Base-by-base conservation (phyloP, 2,888 invertebrate species). In the Odontothrips loti region DNA sequence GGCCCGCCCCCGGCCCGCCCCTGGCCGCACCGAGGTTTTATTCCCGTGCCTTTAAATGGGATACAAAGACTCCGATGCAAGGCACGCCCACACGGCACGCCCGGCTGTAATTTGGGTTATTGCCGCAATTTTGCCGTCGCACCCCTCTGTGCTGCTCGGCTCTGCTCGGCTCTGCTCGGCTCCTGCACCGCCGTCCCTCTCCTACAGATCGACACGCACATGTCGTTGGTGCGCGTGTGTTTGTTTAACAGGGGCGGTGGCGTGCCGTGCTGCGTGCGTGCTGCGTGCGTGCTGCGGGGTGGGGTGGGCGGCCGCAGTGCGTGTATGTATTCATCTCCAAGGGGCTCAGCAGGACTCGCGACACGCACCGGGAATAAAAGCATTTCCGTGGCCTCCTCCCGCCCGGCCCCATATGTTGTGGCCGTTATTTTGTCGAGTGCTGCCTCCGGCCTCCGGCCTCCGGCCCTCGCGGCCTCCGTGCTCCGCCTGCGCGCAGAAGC, bases 101-200 rank as follows among this genome's bases (percentile, higher is more conserved):
- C 58, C n/a, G 58, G 15, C 51, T 58, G 68, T 75, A 75, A 75
- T 75, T 75, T 75, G 68, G 68, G 68, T 75, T 75, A 75, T 75
- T 75, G 68, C 68, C 27, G 68, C 68, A 75, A 75, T 75, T 75
- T 75, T 75, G 23, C 68, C 27, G 23, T 27, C 27, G 17, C 58
- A 20, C 20, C 68, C 68, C 23, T 75, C 68, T 23, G 51, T 51
- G 12, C 51, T 10, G 51, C 15, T 10, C 51, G 15, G 20, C 51
- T 51, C 15, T 48, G 48, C 48, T 48, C 48, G 15, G 8, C 51
- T 11, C 58, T 58, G 58, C 58, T 0, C 58, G 6, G 20, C 51
- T 51, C 51, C 51, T 51, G n/a, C n/a, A n/a, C 34, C 34, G 34
- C 58, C 15, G 20, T 15, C 58, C 15, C 58, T 15, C 58, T 10